Conservation (phyloP, 2,113 vertebrate species). For the Apaloderma vittatum region DNA sequence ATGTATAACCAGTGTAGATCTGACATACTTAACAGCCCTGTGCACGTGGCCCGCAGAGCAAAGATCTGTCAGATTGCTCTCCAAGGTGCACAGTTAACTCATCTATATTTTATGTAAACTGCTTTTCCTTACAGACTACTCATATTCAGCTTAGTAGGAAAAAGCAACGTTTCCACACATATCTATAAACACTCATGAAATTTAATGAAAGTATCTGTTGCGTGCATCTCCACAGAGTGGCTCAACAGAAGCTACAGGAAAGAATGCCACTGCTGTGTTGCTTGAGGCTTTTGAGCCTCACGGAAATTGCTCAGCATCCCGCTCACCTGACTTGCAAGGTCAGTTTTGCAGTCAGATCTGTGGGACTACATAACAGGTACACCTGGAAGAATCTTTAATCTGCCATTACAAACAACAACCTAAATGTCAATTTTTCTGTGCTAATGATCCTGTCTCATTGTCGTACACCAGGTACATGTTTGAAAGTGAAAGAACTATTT, state of each 20-base stretch:
- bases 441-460: background rate
- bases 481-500: background rate
- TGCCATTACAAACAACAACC: background rate
- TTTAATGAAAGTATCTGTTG: background rate
- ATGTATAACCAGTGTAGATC: accelerated
- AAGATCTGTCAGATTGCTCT: background rate
- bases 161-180: background rate
- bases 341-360: background rate
- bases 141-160: background rate
- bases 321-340: background rate
- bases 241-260: background rate
- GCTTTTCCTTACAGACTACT: background rate
- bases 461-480: accelerated
- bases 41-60: background rate
- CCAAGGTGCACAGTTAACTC: background rate
- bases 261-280: background rate
- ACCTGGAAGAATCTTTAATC: background rate
- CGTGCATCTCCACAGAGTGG: background rate
- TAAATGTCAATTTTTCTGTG: background rate
- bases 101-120: background rate
- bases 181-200: background rate
- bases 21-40: background rate
- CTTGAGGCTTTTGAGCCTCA: background rate
- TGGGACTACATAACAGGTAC: background rate
- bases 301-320: background rate